Evolutionary conservation across 2,113 vertebrate genomes (phyloP).

Genomic region (Ciconia boyciana): DNA sequence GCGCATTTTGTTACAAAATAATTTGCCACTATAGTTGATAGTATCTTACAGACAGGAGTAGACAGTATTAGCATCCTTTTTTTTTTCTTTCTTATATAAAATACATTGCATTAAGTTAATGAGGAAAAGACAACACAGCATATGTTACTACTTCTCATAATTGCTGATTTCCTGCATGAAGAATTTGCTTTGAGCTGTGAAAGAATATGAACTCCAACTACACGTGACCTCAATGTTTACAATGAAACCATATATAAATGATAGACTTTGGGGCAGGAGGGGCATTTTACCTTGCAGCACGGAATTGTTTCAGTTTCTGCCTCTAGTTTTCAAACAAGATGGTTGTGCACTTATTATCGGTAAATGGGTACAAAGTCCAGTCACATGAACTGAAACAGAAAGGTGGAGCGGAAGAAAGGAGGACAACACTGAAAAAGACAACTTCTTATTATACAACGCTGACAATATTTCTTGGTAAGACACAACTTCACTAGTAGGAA

Average conservation of each 20-base stretch:
- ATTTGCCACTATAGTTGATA: neutral
- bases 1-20: neutral
- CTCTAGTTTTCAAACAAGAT: neutral
- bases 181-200: neutral
- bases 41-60: neutral
- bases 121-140: neutral
- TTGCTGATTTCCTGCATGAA: neutral
- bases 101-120: neutral
- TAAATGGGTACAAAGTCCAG: slow-evolving; percentile 15
- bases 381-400: neutral
- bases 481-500: neutral
- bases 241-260: neutral
- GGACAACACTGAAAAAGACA: neutral
- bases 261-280: neutral
- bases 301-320: neutral
- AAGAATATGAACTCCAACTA: neutral
- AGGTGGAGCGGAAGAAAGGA: neutral
- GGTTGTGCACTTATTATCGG: neutral
- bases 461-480: neutral
- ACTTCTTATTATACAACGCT: neutral
- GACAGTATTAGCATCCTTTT: neutral
- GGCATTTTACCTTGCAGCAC: neutral
- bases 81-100: neutral
- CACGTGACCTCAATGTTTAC: neutral
- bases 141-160: neutral